Percentiles rank a stretch among this genome's conserved stretches.
Conservation (phyloP, 23 tunicate genomes). For the Trididemnum miniatum region DNA sequence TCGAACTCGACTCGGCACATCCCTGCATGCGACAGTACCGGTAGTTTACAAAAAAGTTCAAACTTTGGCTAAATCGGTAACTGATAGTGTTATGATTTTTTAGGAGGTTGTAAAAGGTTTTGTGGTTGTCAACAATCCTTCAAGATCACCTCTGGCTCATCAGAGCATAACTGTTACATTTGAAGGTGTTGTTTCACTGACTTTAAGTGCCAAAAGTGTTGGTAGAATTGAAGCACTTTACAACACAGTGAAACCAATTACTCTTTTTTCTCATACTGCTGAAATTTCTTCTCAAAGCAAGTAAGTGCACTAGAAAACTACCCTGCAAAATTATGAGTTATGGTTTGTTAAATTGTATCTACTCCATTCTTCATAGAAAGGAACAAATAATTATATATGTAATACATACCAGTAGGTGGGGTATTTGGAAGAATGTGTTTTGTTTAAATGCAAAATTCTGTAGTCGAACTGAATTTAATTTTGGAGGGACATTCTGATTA, state of each 20-base stretch:
- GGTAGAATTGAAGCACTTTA: slow-evolving; percentile 83
- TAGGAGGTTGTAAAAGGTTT: slow-evolving; percentile 73
- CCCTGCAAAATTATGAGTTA: no score
- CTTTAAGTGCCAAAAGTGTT: slow-evolving; percentile 81
- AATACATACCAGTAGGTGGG: no score
- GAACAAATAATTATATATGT: no score
- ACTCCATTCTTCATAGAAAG: no score
- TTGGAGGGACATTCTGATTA: no score
- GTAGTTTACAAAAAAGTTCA: background rate
- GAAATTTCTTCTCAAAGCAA: slow-evolving; percentile 70
- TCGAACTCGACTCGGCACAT: background rate
- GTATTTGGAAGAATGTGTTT: no score
- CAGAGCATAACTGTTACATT: slow-evolving; percentile 53
- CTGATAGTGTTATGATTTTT: background rate
- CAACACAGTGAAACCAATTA: slow-evolving; percentile 68
- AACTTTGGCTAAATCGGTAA: background rate
- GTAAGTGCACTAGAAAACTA: no score
- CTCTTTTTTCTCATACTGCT: slow-evolving; percentile 41
- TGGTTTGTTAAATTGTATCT: no score
- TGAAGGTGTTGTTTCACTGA: slow-evolving; percentile 66
- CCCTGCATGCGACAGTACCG: background rate
- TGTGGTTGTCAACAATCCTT: slow-evolving; percentile 38
- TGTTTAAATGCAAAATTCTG: no score
- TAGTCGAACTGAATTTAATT: no score
- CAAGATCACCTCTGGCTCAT: slow-evolving; percentile 55